Conservation (phyloP, 2,888 invertebrate genomes). For the Drosophila demipolita region DNA sequence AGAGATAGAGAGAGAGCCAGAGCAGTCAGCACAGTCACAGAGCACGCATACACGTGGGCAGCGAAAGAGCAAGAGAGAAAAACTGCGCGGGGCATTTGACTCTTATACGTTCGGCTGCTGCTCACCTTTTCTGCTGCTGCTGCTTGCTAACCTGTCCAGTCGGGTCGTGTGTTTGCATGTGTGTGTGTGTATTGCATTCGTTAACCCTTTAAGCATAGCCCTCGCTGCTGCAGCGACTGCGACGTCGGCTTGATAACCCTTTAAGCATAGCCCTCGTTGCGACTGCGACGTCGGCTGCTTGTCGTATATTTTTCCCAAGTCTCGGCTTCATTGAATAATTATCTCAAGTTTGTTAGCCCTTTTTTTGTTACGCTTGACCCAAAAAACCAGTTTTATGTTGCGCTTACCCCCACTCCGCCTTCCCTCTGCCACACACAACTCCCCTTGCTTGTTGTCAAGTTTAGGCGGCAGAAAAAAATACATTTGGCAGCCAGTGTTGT, state of each 20-base stretch:
- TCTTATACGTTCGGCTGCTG: constrained; percentile 53
- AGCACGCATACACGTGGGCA: not conserved
- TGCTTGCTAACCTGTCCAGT: constrained; percentile 53
- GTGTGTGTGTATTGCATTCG: constrained; percentile 29
- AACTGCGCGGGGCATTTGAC: constrained; percentile 50
- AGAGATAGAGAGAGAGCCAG: constrained; percentile 23
- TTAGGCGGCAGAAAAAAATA: constrained; percentile 45
- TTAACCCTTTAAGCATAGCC: constrained; percentile 66
- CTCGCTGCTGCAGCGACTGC: constrained; percentile 34
- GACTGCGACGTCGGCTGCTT: constrained; percentile 29
- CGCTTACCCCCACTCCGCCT: constrained; percentile 63
- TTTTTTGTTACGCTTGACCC: constrained; percentile 51
- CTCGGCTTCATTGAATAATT: constrained; percentile 76
- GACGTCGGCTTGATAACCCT: constrained; percentile 61
- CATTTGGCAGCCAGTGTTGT: constrained; percentile 40
- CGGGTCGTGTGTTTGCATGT: constrained; percentile 4
- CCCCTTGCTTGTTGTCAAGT: constrained; percentile 36
- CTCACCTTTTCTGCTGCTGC: constrained; percentile 48
- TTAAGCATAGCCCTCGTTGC: constrained; percentile 57
- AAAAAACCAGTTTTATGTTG: constrained; percentile 69
- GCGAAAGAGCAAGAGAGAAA: constrained; percentile 14
- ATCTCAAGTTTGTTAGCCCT: constrained; percentile 69
- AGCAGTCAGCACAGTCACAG: not conserved
- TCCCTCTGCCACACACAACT: constrained; percentile 55
- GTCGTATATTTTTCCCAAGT: constrained; percentile 32